A percentile compares a stretch with the other conserved stretches of the same genome.
Evolutionary conservation across 2,888 invertebrate genomes (phyloP).

Genomic region (Catocala nupta): DNA sequence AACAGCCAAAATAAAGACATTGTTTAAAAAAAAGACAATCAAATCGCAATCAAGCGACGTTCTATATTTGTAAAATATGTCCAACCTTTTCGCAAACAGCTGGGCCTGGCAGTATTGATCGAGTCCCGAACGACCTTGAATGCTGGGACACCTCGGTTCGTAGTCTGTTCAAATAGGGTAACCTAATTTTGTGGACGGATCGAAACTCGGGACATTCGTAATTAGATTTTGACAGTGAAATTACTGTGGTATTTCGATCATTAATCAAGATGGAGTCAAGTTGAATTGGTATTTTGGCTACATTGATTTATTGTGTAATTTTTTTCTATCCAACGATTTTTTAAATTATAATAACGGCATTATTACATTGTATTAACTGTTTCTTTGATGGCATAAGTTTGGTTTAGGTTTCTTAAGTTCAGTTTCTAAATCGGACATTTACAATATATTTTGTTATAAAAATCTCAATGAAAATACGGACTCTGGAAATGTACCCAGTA

Average conservation of each 20-base stretch:
- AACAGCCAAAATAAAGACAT: neutral
- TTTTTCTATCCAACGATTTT: neutral
- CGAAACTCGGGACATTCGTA: conserved; percentile 19
- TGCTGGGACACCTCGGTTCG: conserved; percentile 21
- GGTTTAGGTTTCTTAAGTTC: no score
- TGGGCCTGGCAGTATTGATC: conserved; percentile 47
- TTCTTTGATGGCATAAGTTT: no score
- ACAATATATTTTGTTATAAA: no score
- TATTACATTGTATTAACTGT: no score
- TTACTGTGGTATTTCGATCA: neutral
- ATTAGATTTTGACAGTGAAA: neutral
- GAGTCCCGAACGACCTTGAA: conserved; percentile 40
- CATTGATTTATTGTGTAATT: neutral
- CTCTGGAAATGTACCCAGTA: no score
- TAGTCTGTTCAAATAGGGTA: conserved; percentile 12
- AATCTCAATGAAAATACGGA: no score
- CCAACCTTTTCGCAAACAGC: conserved; percentile 27
- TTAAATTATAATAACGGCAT: no score
- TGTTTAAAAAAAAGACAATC: conserved; percentile 19
- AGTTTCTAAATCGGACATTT: no score
- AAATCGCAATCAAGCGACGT: conserved; percentile 11
- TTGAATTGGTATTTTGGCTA: neutral
- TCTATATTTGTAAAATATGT: conserved; percentile 11
- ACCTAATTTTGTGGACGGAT: conserved; percentile 15
- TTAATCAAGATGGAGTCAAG: no score